Evolutionary conservation across 2,797 vertebrate species (phyloP), one percentile per base, ranked within the genome.

Genomic region (Lophotriccus pileatus): DNA sequence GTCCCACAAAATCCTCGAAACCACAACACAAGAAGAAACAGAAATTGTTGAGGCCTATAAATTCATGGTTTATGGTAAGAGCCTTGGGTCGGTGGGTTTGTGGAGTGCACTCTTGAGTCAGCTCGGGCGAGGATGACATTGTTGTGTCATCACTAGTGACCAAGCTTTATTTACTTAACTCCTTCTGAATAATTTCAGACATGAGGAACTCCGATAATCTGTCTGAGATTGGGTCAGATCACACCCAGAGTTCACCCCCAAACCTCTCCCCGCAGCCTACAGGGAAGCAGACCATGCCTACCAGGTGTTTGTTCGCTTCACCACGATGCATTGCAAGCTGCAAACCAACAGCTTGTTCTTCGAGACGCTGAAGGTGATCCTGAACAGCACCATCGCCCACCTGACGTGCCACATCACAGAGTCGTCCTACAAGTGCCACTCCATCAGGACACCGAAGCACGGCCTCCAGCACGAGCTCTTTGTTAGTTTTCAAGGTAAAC

Each of bases 41-140:
- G 73, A 91, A 30, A 22, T 76, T 28, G 76, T 91, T 55, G 95
- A 94, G 49, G 87, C 34, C 7, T 98, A 98, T 17, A 93, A 91
- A 76, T 98, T 98, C 87, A 88, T 97, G 97, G 47, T 98, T 16
- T 97, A 97, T 21, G 98, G 98, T 98, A 97, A 97, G 97, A 77
- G 46, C 30, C 66, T 43, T 32, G 44, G 30, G 10, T 27, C 12
- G 28, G 12, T 19, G 60, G 14, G 14, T 44, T 74, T 44, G 27
- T 34, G 41, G 47, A 22, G 14, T 46, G 10, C 1, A 15, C 47
- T 23, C 5, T 49, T 25, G 47, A 16, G 25, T 27, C 14, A 16
- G 24, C 24, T 49, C 47, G 5, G 47, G 47, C 47, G 27, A 49
- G 47, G 47, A 15, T 27, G 47, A 16, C 49, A 17, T 15, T 27